Evolutionary conservation across 2,113 vertebrate genomes (phyloP).

Genomic region (Lucifuga dentata): DNA sequence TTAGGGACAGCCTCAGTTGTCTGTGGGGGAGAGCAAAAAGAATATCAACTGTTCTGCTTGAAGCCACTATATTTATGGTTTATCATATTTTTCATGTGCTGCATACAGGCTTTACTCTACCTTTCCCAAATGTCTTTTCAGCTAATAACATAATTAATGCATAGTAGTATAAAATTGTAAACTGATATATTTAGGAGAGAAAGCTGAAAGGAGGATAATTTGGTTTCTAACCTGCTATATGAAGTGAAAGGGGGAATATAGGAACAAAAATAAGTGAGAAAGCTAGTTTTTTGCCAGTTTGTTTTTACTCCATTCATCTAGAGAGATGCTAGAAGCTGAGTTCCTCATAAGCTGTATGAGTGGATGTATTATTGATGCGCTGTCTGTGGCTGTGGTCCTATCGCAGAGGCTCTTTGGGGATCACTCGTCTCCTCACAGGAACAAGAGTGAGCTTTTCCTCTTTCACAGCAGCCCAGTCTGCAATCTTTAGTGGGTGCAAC

Average conservation of each 20-base stretch:
- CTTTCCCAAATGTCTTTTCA: slow-evolving; percentile 33
- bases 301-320: slow-evolving; percentile 32
- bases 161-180: slow-evolving; percentile 15
- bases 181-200: slow-evolving; percentile 6
- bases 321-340: slow-evolving; percentile 42
- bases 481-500: slow-evolving; percentile 22
- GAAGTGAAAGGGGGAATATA: slow-evolving; percentile 3
- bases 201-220: not conserved
- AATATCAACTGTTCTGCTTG: slow-evolving; percentile 42
- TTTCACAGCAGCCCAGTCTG: slow-evolving; percentile 18
- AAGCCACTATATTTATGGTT: slow-evolving; percentile 44
- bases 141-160: slow-evolving; percentile 37
- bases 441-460: slow-evolving; percentile 45
- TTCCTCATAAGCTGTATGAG: slow-evolving; percentile 53
- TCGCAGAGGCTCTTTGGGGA: slow-evolving; percentile 54
- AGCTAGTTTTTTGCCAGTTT: slow-evolving; percentile 30
- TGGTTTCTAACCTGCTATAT: slow-evolving; percentile 12
- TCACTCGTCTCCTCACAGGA: slow-evolving; percentile 42
- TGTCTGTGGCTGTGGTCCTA: slow-evolving; percentile 54
- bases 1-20: slow-evolving; percentile 36
- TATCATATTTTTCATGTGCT: slow-evolving; percentile 24
- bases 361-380: slow-evolving; percentile 73
- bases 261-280: slow-evolving; percentile 12
- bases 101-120: slow-evolving; percentile 14
- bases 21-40: slow-evolving; percentile 28